Percentiles rank a stretch among this genome's conserved stretches.
phyloP scores from a whole-genome alignment of 1,140 invertebrate species.

The Ctenoplectra terminalis region DNA sequence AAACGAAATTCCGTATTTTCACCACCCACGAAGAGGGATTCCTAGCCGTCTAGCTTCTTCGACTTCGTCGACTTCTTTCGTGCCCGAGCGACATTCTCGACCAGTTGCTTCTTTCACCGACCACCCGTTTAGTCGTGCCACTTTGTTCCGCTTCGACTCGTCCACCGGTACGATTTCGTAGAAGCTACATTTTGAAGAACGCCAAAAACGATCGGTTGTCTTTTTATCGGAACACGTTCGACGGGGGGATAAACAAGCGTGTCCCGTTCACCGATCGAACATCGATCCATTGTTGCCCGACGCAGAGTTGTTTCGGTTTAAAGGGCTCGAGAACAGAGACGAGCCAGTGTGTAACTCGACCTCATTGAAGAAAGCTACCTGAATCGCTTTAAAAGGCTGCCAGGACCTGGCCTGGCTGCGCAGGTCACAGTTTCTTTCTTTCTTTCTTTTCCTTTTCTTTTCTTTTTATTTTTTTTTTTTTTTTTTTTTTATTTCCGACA shows the following conservation, averaged over 20 bases:
- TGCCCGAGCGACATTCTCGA: neutral
- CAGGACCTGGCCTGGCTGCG: no score
- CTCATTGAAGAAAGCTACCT: constrained; percentile 26
- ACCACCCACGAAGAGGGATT: constrained; percentile 7
- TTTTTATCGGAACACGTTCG: neutral
- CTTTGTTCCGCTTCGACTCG: neutral
- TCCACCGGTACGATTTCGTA: no score
- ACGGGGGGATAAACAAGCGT: neutral
- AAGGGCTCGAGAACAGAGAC: neutral
- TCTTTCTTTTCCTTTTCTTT: neutral
- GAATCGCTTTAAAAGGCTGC: constrained; percentile 33
- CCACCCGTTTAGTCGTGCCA: neutral
- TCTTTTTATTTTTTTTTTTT: neutral
- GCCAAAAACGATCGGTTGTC: neutral
- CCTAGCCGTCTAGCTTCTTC: neutral
- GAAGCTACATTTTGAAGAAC: neutral
- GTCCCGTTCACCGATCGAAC: neutral
- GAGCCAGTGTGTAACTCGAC: constrained; percentile 23
- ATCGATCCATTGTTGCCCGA: constrained; percentile 26
- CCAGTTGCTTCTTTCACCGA: neutral
- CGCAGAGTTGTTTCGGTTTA: constrained; percentile 33
- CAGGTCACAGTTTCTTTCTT: neutral
- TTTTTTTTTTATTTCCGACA: no score
- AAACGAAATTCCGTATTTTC: constrained; percentile 33
- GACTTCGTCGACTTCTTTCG: neutral